Conservation (phyloP, 2,113 vertebrate genomes). For the Odontesthes bonariensis region DNA sequence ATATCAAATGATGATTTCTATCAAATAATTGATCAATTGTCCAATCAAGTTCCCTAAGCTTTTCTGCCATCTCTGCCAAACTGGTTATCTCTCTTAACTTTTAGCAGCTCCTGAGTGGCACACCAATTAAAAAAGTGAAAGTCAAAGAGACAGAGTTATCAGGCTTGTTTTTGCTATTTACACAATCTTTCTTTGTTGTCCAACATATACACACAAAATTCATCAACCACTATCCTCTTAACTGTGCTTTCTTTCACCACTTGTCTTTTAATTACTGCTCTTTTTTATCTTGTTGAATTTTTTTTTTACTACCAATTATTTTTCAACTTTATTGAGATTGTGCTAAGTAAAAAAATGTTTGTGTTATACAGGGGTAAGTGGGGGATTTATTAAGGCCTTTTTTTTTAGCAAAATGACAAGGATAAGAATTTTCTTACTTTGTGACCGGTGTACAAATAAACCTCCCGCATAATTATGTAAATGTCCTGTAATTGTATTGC, state of each 20-base stretch:
- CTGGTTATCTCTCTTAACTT: constrained; percentile 75
- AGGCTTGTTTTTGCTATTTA: constrained; percentile 7
- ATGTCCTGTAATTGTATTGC: too few species aligned
- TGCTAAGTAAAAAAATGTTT: constrained; percentile 25
- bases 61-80: constrained; percentile 53
- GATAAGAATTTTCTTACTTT: constrained; percentile 61
- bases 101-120: constrained; percentile 78
- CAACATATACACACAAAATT: constrained; percentile 77
- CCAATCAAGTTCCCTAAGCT: constrained; percentile 76
- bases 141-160: constrained; percentile 8
- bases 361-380: not conserved
- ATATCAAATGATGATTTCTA: constrained; percentile 87
- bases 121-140: constrained; percentile 25
- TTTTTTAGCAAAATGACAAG: constrained; percentile 75
- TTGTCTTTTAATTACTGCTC: constrained; percentile 70
- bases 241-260: constrained; percentile 71
- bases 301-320: constrained; percentile 71
- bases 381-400: constrained; percentile 45
- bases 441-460: constrained; percentile 36
- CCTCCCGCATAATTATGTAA: constrained; percentile 7
- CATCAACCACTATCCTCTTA: constrained; percentile 71
- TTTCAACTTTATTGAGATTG: constrained; percentile 76
- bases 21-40: constrained; percentile 89
- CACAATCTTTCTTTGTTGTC: constrained; percentile 66
- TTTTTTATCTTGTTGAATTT: constrained; percentile 17